Conservation (phyloP, 1,140 invertebrate species). For the Lanistes nyassanus region DNA sequence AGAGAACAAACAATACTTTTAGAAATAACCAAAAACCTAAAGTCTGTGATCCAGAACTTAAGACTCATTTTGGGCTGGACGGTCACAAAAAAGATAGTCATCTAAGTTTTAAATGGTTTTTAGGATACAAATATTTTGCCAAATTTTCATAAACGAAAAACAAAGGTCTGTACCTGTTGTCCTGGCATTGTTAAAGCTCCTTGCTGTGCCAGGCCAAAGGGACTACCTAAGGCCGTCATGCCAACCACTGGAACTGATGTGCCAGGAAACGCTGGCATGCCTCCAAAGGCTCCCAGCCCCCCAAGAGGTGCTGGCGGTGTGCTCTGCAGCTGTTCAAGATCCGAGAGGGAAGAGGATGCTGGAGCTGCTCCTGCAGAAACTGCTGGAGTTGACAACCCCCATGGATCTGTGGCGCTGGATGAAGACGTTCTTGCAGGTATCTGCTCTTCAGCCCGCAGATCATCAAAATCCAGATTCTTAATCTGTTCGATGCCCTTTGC, state of each 20-base stretch:
- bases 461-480: slow-evolving; percentile 44
- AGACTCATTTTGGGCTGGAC: no score
- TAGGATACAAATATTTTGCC: no score
- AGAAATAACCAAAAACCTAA: no score
- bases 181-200: no score
- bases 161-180: no score
- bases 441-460: slow-evolving; percentile 26
- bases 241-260: slow-evolving; percentile 2
- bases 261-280: slow-evolving; percentile 23
- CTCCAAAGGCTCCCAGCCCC: slow-evolving; percentile 20
- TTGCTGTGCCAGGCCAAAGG: slow-evolving; percentile 2
- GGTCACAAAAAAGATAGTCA: neutral
- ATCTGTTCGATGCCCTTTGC: slow-evolving; percentile 64
- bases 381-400: slow-evolving; percentile 20
- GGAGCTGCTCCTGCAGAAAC: neutral
- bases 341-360: neutral
- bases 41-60: no score
- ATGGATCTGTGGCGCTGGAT: slow-evolving; percentile 16
- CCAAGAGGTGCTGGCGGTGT: slow-evolving; percentile 20
- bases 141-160: no score
- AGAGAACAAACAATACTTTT: no score
- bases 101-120: slow-evolving; percentile 4
- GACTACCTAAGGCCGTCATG: neutral
- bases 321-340: slow-evolving; percentile 13
- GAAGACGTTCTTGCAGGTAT: slow-evolving; percentile 10